Evolutionary conservation across 2,888 invertebrate genomes (phyloP).

Genomic region (Hirtodrosophila alboralis): DNA sequence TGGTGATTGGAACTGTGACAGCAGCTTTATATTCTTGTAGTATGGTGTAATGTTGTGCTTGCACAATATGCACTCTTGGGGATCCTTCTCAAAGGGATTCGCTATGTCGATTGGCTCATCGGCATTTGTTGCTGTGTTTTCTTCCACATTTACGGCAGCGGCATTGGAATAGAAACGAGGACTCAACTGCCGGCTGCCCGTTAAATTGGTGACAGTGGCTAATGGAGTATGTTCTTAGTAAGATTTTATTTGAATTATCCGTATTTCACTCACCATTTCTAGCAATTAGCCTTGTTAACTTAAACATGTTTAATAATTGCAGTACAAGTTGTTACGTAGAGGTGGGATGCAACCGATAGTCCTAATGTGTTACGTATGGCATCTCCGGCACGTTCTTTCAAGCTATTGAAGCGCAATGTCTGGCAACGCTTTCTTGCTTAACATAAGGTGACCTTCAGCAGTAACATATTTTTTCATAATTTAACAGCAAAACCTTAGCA

Average conservation of each 20-base stretch:
- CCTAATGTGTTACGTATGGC: not conserved
- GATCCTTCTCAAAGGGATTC: slow-evolving; percentile 93
- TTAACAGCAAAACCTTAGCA: too few relatives aligned
- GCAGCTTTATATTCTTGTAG: slow-evolving; percentile 95
- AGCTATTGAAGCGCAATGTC: too few relatives aligned
- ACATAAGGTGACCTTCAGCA: too few relatives aligned
- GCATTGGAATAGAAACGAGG: slow-evolving; percentile 39
- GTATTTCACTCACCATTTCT: slow-evolving; percentile 59
- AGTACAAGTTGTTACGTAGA: slow-evolving; percentile 12
- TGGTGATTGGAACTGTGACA: slow-evolving; percentile 98
- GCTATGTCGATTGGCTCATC: slow-evolving; percentile 86
- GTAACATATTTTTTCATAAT: too few relatives aligned
- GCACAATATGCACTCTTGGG: slow-evolving; percentile 91
- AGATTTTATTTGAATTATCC: not conserved
- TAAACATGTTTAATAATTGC: slow-evolving; percentile 54
- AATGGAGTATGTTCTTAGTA: not conserved
- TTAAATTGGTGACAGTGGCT: slow-evolving; percentile 42
- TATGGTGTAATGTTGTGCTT: slow-evolving; percentile 91
- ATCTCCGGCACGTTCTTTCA: not conserved
- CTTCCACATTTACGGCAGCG: slow-evolving; percentile 15
- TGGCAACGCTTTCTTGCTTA: too few relatives aligned
- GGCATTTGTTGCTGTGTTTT: slow-evolving; percentile 24
- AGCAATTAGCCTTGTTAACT: slow-evolving; percentile 52
- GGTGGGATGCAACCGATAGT: not conserved
- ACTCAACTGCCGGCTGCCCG: slow-evolving; percentile 18